Conservation (phyloP, 2,888 invertebrate species). For the Molorchus minor region DNA sequence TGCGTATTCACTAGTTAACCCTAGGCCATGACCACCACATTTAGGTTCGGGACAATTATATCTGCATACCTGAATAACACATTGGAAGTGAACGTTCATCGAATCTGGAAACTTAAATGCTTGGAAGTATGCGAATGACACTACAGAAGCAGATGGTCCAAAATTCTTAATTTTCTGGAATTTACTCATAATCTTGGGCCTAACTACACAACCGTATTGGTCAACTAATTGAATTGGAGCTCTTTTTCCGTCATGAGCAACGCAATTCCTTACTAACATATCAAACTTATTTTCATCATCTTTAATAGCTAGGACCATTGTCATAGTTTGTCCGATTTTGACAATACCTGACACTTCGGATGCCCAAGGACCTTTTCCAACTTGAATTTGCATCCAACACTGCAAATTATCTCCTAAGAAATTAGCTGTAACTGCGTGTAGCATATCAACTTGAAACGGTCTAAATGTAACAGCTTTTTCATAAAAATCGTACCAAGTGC, state of each 20-base stretch:
- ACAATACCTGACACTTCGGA: slow-evolving; percentile 95
- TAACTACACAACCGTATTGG: slow-evolving; percentile 91
- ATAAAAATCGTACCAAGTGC: slow-evolving; percentile 97
- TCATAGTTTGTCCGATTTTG: slow-evolving; percentile 96
- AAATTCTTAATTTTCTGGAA: slow-evolving; percentile 97
- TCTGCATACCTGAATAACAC: slow-evolving; percentile 93
- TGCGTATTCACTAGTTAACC: slow-evolving; percentile 71
- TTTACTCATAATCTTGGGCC: slow-evolving; percentile 94
- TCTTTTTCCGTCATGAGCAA: slow-evolving; percentile 93
- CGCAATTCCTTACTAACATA: slow-evolving; percentile 93
- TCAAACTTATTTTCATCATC: slow-evolving; percentile 97
- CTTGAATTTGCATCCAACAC: slow-evolving; percentile 98
- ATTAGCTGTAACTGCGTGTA: slow-evolving; percentile 94
- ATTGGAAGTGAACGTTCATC: slow-evolving; percentile 97
- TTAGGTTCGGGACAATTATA: slow-evolving; percentile 94
- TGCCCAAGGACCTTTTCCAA: slow-evolving; percentile 97
- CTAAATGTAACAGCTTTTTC: slow-evolving; percentile 94
- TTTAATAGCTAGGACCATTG: slow-evolving; percentile 95
- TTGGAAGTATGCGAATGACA: slow-evolving; percentile 95
- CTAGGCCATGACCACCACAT: slow-evolving; percentile 74
- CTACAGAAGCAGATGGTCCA: slow-evolving; percentile 92
- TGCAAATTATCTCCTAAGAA: slow-evolving; percentile 95
- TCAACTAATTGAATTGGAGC: slow-evolving; percentile 93
- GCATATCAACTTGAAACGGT: slow-evolving; percentile 95
- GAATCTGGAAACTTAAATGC: slow-evolving; percentile 97